Evolutionary conservation across 2,113 vertebrate species (phyloP).

Genomic region (Carassius carassius): DNA sequence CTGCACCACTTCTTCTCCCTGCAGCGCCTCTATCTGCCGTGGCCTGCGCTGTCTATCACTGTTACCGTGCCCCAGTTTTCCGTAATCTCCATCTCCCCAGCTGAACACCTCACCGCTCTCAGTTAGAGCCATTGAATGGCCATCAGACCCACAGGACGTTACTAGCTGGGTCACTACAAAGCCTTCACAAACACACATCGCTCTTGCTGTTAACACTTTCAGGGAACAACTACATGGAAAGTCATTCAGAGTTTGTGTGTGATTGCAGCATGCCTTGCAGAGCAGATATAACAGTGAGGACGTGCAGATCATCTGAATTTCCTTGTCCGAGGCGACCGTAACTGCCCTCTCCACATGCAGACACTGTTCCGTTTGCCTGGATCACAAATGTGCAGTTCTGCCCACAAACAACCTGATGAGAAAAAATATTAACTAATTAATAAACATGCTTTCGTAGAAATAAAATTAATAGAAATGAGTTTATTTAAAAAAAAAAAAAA

Average conservation of each 20-base stretch:
- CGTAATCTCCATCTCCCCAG: slow-evolving; percentile 83
- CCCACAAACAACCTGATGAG: slow-evolving; percentile 78
- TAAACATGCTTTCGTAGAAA: too few relatives aligned
- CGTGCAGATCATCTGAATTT: slow-evolving; percentile 80
- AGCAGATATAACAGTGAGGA: slow-evolving; percentile 77
- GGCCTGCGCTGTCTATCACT: slow-evolving; percentile 80
- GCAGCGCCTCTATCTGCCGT: slow-evolving; percentile 79
- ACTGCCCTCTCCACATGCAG: slow-evolving; percentile 80
- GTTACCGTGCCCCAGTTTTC: slow-evolving; percentile 82
- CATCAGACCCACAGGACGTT: slow-evolving; percentile 80
- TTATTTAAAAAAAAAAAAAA: too few relatives aligned
- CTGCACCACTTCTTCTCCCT: slow-evolving; percentile 81
- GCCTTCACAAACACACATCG: slow-evolving; percentile 59
- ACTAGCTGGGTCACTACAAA: slow-evolving; percentile 80
- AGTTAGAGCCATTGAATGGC: slow-evolving; percentile 80
- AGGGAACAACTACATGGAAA: not conserved
- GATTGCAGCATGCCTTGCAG: slow-evolving; percentile 74
- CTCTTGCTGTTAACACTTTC: not conserved
- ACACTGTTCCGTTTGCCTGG: slow-evolving; percentile 78
- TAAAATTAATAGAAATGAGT: too few relatives aligned
- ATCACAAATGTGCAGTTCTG: slow-evolving; percentile 83
- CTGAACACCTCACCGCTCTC: slow-evolving; percentile 83
- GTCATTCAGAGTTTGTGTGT: not conserved
- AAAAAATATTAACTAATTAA: slow-evolving; percentile 11
- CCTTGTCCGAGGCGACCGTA: slow-evolving; percentile 82